Evolutionary conservation across 92 coral and sea anemone species (phyloP).

Genomic region (Palythoa caribaeorum): DNA sequence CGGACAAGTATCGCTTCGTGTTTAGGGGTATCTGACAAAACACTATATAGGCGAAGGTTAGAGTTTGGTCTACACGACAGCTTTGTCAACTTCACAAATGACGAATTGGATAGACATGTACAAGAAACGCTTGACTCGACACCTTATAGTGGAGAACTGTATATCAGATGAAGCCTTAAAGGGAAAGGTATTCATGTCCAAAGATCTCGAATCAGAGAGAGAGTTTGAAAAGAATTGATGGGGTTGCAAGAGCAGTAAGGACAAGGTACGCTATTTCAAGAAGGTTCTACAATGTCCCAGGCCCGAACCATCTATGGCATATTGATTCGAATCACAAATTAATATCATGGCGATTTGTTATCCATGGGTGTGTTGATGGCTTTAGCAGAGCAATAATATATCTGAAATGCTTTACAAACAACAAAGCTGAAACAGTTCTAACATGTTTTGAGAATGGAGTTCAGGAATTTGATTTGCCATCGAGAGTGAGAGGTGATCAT

Average conservation of each 20-base stretch:
- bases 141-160: conserved; percentile 52
- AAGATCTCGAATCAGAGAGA: conserved; percentile 33
- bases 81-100: conserved; percentile 38
- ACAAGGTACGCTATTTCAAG: conserved; percentile 31
- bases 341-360: conserved; percentile 38
- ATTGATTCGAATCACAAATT: conserved; percentile 26
- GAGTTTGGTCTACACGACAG: conserved; percentile 48
- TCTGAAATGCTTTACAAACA: conserved; percentile 33
- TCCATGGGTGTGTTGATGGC: conserved; percentile 44
- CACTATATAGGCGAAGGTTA: conserved; percentile 45
- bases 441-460: conserved; percentile 29
- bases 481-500: conserved; percentile 40
- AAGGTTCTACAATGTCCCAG: conserved; percentile 35
- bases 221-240: conserved; percentile 52
- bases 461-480: conserved; percentile 36
- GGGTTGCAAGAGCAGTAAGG: conserved; percentile 19
- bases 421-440: conserved; percentile 34
- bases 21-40: conserved; percentile 47
- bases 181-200: conserved; percentile 23
- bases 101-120: conserved; percentile 46
- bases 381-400: conserved; percentile 44
- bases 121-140: conserved; percentile 42
- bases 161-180: conserved; percentile 34
- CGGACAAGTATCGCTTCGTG: conserved; percentile 44
- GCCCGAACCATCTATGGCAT: conserved; percentile 32